Conservation (phyloP, 2,113 vertebrate genomes). For the Origma solitaria region DNA sequence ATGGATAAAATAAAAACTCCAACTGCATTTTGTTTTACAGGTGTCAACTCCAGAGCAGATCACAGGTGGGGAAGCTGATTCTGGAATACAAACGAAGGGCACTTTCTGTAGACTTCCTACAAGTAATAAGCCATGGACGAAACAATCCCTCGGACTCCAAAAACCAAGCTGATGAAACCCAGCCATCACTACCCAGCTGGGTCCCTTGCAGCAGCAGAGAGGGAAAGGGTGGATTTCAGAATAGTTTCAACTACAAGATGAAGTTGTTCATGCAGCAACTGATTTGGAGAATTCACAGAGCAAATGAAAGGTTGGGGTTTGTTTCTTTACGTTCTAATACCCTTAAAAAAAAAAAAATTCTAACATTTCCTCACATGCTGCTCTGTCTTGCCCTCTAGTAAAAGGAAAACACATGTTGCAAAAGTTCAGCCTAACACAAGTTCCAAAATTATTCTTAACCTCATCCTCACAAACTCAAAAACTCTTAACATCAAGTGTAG, state of each 20-base stretch:
- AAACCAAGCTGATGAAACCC: not conserved
- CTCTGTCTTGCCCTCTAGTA: not conserved
- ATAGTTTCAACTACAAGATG: not conserved
- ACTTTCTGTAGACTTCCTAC: not conserved
- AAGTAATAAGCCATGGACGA: not conserved
- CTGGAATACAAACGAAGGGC: conserved; percentile 3
- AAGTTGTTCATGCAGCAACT: not conserved
- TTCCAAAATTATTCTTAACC: not conserved
- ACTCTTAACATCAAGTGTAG: not conserved
- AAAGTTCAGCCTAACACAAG: not conserved
- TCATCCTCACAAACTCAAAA: not conserved
- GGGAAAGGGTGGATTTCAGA: not conserved
- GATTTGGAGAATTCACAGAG: not conserved
- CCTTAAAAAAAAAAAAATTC: not conserved
- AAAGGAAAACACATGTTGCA: not conserved
- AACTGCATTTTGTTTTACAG: not conserved
- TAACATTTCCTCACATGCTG: not conserved
- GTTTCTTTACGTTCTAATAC: not conserved
- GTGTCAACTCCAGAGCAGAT: not conserved
- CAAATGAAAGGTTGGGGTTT: not conserved
- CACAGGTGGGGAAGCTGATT: not conserved
- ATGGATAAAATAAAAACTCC: not conserved
- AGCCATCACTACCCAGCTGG: not conserved
- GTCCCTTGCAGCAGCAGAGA: not conserved
- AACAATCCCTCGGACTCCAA: not conserved